phyloP scores from a whole-genome alignment of 23 tunicate genomes.

The Ascidia mentula region DNA sequence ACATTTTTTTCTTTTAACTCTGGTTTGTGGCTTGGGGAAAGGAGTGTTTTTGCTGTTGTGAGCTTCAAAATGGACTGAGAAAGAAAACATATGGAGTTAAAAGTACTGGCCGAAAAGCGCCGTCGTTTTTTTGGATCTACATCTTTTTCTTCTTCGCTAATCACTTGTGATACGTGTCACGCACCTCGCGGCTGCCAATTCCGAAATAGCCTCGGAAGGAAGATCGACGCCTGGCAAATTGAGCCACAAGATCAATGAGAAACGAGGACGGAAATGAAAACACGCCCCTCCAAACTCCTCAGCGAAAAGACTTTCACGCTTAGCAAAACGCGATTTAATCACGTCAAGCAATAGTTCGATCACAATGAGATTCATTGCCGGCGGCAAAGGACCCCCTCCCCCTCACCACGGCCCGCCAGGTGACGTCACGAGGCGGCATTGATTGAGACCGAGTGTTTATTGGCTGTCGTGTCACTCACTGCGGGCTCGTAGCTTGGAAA shows the following conservation, averaged over 20 bases:
- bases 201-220: not conserved
- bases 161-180: not conserved
- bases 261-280: not conserved
- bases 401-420: not conserved
- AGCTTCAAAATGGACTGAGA: too few relatives aligned
- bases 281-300: too few relatives aligned
- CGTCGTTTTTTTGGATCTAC: not conserved
- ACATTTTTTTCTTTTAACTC: too few relatives aligned
- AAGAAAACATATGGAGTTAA: too few relatives aligned
- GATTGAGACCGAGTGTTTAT: not conserved
- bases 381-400: not conserved
- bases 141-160: not conserved
- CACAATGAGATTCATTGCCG: not conserved
- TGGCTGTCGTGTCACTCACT: slow-evolving; percentile 8
- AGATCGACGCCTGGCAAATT: not conserved
- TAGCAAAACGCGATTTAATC: not conserved
- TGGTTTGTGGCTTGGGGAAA: too few relatives aligned
- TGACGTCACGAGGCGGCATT: not conserved
- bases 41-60: too few relatives aligned
- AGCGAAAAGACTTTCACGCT: not conserved
- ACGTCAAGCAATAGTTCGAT: slow-evolving; percentile 7
- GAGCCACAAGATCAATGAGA: not conserved
- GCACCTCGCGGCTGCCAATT: not conserved
- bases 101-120: not conserved
- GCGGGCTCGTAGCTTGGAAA: not conserved